phyloP scores from a whole-genome alignment of 2,888 invertebrate genomes.

The Uropetala carovei region DNA sequence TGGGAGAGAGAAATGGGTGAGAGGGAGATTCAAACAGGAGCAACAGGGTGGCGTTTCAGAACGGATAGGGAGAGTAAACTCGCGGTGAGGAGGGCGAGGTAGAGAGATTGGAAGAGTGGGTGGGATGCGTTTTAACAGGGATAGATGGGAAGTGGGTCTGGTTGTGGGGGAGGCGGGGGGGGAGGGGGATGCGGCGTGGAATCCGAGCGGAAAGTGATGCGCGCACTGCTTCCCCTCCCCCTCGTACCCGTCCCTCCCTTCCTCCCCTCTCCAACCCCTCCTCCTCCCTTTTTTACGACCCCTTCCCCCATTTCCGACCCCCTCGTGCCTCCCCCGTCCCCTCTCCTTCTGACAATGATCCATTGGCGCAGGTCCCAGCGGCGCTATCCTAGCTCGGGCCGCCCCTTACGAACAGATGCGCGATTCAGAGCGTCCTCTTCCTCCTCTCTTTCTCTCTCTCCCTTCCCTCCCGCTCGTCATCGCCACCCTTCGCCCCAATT shows the following conservation, averaged over 20 bases:
- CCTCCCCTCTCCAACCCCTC: too few species aligned
- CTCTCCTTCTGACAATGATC: background rate
- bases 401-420: background rate
- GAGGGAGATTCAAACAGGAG: conserved; percentile 70
- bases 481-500: background rate
- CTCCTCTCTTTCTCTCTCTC: background rate
- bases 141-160: background rate
- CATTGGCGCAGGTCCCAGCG: background rate
- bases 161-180: background rate
- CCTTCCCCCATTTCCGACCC: too few species aligned
- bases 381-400: conserved; percentile 11
- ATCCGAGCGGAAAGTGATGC: conserved; percentile 4
- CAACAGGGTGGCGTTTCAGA: conserved; percentile 69
- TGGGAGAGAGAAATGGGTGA: conserved; percentile 72
- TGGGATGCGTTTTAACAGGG: background rate
- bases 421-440: background rate
- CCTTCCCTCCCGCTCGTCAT: background rate
- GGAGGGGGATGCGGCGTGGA: background rate
- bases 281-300: too few species aligned
- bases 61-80: conserved; percentile 73
- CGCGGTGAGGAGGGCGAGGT: conserved; percentile 78
- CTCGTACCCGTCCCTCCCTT: too few species aligned
- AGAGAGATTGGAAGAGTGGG: conserved; percentile 70
- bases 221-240: too few species aligned
- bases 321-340: background rate